phyloP scores from a whole-genome alignment of 2,113 vertebrate species.

The Glaucomys volans region DNA sequence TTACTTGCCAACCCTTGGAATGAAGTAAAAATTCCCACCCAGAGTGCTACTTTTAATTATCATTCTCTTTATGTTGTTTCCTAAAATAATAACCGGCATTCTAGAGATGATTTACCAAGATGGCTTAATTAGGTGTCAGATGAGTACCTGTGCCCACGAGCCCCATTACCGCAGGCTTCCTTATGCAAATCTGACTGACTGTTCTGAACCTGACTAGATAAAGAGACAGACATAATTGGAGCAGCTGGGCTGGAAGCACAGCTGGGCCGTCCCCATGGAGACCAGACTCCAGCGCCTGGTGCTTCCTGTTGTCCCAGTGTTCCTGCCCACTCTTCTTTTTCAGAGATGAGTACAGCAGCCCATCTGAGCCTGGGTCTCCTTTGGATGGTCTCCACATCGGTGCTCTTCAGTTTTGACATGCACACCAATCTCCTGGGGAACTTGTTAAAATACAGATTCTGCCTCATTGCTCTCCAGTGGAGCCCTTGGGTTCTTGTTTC shows the following conservation, averaged over 20 bases:
- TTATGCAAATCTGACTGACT: constrained; percentile 50
- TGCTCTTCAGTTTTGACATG: background rate
- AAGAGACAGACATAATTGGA: constrained; percentile 47
- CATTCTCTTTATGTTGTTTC: constrained; percentile 69
- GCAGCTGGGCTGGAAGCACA: constrained; percentile 61
- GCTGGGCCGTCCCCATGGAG: constrained; percentile 71
- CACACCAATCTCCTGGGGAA: background rate
- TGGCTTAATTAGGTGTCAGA: constrained; percentile 70
- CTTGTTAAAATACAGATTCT: background rate
- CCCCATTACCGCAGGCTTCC: background rate
- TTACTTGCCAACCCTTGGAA: constrained; percentile 55
- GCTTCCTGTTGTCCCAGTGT: background rate
- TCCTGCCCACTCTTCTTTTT: background rate
- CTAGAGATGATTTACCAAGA: constrained; percentile 67
- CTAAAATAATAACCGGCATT: constrained; percentile 68
- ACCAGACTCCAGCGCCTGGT: background rate
- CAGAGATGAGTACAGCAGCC: background rate
- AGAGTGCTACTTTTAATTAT: constrained; percentile 65
- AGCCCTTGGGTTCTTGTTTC: background rate
- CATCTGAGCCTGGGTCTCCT: background rate
- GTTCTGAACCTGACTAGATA: background rate
- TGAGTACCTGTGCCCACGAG: constrained; percentile 43
- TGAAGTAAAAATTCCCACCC: constrained; percentile 65
- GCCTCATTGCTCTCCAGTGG: background rate
- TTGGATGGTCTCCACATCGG: background rate